These are phyloP conservation scores for Solenopsis invicta DNA, from an alignment of 1,140 invertebrate species.

Conservation along the genomic window DNA sequence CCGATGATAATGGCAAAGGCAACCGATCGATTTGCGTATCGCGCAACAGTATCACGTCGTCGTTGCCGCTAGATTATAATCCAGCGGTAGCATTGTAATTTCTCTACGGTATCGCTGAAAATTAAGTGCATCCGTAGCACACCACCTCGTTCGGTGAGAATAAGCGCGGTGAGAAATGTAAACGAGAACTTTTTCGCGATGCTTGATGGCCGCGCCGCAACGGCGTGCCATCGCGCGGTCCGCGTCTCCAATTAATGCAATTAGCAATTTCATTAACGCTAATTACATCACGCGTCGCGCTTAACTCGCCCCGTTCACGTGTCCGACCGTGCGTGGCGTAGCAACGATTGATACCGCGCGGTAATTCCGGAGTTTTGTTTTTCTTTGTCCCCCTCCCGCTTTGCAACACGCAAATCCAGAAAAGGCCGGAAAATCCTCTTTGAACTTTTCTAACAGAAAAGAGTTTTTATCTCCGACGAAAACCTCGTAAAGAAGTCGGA, in stretches of 20 bases:
- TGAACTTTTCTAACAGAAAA: conserved; percentile 48
- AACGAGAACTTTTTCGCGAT: conserved; percentile 29
- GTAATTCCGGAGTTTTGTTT: conserved; percentile 10
- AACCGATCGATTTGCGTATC: conserved; percentile 45
- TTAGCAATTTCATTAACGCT: conserved; percentile 75
- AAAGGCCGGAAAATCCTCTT: conserved; percentile 51
- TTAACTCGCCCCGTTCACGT: conserved; percentile 28
- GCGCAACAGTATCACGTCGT: conserved; percentile 36
- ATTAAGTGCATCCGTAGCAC: conserved; percentile 27
- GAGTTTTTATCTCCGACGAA: conserved; percentile 68
- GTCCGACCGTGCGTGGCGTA: background rate
- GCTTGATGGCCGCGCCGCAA: background rate
- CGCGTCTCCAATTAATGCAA: conserved; percentile 66
- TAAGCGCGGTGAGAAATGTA: background rate
- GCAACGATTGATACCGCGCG: conserved; percentile 37
- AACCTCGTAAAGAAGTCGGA: conserved; percentile 62
- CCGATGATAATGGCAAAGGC: conserved; percentile 34
- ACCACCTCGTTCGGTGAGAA: conserved; percentile 1
- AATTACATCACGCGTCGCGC: conserved; percentile 70
- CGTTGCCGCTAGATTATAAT: conserved; percentile 26
- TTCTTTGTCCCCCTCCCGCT: background rate
- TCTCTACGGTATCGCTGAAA: conserved; percentile 31
- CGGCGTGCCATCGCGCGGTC: background rate
- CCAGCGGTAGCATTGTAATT: conserved; percentile 27
- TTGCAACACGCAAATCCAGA: conserved; percentile 45